A percentile compares a stretch with the other conserved stretches of the same genome.
These are phyloP conservation scores for Eudorcas thomsonii DNA, from an alignment of 2,113 vertebrate species.

Conservation along the genomic window DNA sequence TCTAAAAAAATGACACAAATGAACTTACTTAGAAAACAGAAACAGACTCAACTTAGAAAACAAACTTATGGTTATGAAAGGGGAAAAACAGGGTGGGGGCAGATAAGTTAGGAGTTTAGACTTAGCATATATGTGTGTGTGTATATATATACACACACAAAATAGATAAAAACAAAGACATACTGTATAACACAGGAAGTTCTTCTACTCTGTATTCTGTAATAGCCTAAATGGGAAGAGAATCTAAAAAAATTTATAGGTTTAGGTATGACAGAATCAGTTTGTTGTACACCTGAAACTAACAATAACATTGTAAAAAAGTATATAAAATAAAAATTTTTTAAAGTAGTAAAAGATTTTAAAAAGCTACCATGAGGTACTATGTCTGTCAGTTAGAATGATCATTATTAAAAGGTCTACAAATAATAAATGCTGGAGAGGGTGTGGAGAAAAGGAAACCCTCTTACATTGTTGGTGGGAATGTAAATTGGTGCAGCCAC, in stretches of 20 bases:
- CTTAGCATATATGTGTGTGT: background rate
- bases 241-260: background rate
- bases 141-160: too few relatives aligned
- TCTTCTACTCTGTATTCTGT: background rate
- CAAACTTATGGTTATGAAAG: background rate
- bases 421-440: background rate
- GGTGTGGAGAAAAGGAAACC: background rate
- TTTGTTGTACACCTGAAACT: background rate
- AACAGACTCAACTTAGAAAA: background rate
- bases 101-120: background rate
- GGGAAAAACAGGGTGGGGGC: background rate
- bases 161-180: background rate
- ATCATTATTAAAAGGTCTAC: background rate
- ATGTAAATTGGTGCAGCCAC: background rate
- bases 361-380: background rate
- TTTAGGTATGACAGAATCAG: background rate
- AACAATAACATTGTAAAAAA: background rate
- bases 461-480: background rate
- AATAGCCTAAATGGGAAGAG: background rate
- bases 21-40: background rate
- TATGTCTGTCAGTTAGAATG: background rate
- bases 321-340: background rate
- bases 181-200: background rate
- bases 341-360: background rate
- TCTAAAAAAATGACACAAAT: background rate